Evolutionary conservation across 1,140 invertebrate species (phyloP).

Genomic region (Colletes latitarsis): DNA sequence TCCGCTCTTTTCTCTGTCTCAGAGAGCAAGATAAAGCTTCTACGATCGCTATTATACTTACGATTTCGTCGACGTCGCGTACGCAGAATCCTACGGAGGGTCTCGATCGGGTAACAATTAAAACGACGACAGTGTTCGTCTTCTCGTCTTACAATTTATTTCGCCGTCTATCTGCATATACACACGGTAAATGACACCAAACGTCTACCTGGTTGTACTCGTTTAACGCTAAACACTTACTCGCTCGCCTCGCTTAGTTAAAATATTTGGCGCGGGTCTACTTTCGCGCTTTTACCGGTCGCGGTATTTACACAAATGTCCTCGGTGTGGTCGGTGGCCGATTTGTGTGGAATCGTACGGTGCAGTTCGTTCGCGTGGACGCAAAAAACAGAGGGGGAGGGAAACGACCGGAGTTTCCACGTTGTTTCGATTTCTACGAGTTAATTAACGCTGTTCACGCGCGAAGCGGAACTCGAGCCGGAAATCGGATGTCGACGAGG

Average conservation of each 20-base stretch:
- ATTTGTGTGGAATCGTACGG: neutral
- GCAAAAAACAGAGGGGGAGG: neutral
- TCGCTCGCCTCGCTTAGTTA: slow-evolving; percentile 59
- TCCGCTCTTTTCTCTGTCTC: no score
- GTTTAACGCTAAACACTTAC: slow-evolving; percentile 60
- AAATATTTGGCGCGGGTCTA: slow-evolving; percentile 55
- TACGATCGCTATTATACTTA: no score
- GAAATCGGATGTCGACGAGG: neutral
- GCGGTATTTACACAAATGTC: slow-evolving; percentile 56
- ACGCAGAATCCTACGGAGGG: no score
- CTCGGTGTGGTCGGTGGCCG: neutral
- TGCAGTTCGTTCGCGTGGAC: slow-evolving; percentile 9
- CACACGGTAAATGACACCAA: slow-evolving; percentile 70
- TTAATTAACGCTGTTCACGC: neutral
- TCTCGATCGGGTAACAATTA: no score
- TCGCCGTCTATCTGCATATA: slow-evolving; percentile 65
- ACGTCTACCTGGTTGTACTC: slow-evolving; percentile 68
- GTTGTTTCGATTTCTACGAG: slow-evolving; percentile 1
- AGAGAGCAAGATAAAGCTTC: no score
- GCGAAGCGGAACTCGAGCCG: neutral
- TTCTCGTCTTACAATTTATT: slow-evolving; percentile 65
- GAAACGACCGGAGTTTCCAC: neutral
- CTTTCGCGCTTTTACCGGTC: slow-evolving; percentile 25
- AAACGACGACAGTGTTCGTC: neutral
- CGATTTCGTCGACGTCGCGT: no score